Evolutionary conservation across 2,888 invertebrate genomes (phyloP), one percentile per base, ranked within the genome.

Genomic region (Endomychus coccineus): DNA sequence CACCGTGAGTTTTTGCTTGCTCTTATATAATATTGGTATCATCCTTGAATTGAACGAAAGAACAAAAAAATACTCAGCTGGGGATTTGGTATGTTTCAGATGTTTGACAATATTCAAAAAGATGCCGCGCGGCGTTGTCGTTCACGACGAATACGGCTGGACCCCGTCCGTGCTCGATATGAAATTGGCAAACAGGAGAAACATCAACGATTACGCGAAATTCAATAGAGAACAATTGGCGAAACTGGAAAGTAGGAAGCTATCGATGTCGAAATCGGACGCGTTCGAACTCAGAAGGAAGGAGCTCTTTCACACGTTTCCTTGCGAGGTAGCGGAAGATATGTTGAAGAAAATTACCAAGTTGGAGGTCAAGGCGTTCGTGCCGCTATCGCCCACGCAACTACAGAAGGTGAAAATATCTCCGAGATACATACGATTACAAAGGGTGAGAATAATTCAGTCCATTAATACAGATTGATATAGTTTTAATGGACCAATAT

Each of bases 361-460:
- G 9, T 9, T 25, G 7, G 6, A 10, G 7, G 9, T 7, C 9
- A 6, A 24, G 3, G 29, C 17, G 10, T 49, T 59, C 12, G 49
- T 66, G 17, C 62, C 66, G 1, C 43, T 71, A 16, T 54, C 66
- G 1, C 67, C 70, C 0, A 50, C 59, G 19, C 58, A 67, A 40
- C 56, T 71, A 16, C 61, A 61, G 37, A 64, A 64, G 19, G 51
- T 70, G 6, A 55, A 54, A 33, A 56, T 71, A 10, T 49, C 45
- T 12, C 70, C 70, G 2, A 50, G 56, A 61, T 42, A 52, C 43
- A 49, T 54, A 19, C 27, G 51, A 17, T 33, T 59, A 10, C 52
- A 56, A 40, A 56, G 53, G 47, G 59, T 61, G 46, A 39, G 38
- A 38, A 7, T 22, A 9, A 17, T 28, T n/a, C n/a, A n/a, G n/a